These are phyloP conservation scores for Xiphorhynchus erythropygius DNA, from an alignment of 2,797 vertebrate genomes.

Conservation along the genomic window DNA sequence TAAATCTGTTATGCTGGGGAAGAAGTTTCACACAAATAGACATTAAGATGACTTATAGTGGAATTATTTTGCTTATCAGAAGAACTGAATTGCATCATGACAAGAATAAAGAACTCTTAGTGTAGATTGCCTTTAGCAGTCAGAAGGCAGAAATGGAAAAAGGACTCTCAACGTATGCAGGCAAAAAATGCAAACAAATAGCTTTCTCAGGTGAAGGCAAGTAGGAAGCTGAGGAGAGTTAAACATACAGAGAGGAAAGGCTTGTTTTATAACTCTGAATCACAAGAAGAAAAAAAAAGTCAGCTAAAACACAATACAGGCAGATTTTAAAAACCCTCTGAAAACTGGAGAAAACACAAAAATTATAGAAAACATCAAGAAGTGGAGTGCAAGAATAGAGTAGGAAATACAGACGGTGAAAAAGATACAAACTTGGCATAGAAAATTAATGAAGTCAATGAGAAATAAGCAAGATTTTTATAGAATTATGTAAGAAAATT, in stretches of 20 bases:
- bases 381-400: neutral
- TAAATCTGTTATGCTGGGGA: neutral
- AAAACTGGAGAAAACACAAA: neutral
- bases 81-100: neutral
- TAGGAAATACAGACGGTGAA: neutral
- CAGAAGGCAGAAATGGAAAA: neutral
- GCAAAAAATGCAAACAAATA: neutral
- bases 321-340: neutral
- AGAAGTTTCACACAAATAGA: neutral
- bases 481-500: neutral
- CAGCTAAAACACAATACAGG: neutral
- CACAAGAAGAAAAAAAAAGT: neutral
- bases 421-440: neutral
- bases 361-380: neutral
- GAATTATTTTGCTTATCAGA: neutral
- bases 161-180: neutral
- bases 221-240: neutral
- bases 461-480: neutral
- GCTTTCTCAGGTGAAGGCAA: neutral
- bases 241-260: neutral
- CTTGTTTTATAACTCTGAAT: neutral
- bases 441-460: neutral
- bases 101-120: neutral
- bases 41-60: neutral
- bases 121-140: neutral